Conservation (phyloP, 2,797 vertebrate species). For the Semotilus atromaculatus region DNA sequence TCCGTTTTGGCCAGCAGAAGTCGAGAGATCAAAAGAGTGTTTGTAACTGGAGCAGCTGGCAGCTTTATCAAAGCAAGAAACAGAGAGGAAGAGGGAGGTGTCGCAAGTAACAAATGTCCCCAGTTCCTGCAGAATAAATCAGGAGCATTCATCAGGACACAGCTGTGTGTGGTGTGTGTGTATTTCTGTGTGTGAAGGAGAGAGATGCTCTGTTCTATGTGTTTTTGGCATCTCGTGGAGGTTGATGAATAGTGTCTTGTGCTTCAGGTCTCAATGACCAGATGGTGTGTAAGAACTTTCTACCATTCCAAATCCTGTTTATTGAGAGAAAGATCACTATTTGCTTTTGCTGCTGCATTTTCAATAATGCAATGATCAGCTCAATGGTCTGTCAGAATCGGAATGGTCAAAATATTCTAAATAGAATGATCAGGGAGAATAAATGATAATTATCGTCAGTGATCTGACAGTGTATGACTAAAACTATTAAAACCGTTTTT, state of each 20-base stretch:
- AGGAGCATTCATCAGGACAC: conserved; percentile 59
- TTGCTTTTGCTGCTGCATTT: background rate
- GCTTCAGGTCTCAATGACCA: conserved; percentile 65
- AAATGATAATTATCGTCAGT: background rate
- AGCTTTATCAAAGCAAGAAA: conserved; percentile 70
- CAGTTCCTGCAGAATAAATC: conserved; percentile 62
- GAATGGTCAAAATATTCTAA: background rate
- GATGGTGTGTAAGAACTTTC: conserved; percentile 67
- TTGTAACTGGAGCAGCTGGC: conserved; percentile 81
- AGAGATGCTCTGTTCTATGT: conserved; percentile 61
- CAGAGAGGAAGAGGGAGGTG: conserved; percentile 43
- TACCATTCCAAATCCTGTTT: conserved; percentile 33
- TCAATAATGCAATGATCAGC: background rate
- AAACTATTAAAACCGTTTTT: background rate
- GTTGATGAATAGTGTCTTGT: conserved; percentile 73
- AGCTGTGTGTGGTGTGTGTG: conserved; percentile 56
- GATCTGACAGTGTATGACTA: background rate
- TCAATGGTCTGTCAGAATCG: background rate
- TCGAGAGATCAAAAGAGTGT: conserved; percentile 62
- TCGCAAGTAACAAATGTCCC: conserved; percentile 56
- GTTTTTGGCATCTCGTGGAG: conserved; percentile 67
- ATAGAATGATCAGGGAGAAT: background rate
- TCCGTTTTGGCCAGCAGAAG: conserved; percentile 61
- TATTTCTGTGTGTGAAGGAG: conserved; percentile 43
- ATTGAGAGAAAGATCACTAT: background rate